Percentiles rank a stretch among this genome's conserved stretches.
Evolutionary conservation across 2,113 vertebrate genomes (phyloP).

Genomic region (Catagonus wagneri): DNA sequence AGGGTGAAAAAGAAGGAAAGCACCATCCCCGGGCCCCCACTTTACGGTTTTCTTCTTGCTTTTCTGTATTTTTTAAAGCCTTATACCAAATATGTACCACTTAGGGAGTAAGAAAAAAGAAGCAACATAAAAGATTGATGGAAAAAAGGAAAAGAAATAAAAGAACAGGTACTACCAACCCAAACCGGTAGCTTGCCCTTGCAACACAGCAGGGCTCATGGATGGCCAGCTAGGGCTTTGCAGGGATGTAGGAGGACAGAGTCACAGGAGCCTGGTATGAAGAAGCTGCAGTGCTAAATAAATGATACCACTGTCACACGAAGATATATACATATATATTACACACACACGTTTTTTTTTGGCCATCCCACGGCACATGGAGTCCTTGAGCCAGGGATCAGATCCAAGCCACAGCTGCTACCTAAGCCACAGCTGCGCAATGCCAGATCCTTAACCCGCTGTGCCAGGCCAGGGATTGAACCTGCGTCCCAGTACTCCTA

Average conservation of each 20-base stretch:
- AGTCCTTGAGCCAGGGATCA: no score
- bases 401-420: no score
- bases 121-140: neutral
- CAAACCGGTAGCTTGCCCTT: neutral
- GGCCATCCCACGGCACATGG: no score
- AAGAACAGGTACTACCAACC: neutral
- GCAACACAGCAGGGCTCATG: accelerated
- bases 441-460: no score
- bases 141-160: neutral
- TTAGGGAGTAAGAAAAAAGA: neutral
- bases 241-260: neutral
- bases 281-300: neutral
- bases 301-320: accelerated
- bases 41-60: neutral
- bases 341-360: no score
- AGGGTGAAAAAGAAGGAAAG: neutral
- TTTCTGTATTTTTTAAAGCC: neutral
- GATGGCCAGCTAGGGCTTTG: neutral
- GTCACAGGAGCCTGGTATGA: neutral
- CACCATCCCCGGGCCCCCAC: accelerated
- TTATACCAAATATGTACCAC: neutral
- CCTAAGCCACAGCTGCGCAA: no score
- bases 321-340: no score
- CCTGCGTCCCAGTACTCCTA: no score
- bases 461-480: no score